Evolutionary conservation across 2,113 vertebrate genomes (phyloP).

Genomic region (Semicossyphus pulcher): DNA sequence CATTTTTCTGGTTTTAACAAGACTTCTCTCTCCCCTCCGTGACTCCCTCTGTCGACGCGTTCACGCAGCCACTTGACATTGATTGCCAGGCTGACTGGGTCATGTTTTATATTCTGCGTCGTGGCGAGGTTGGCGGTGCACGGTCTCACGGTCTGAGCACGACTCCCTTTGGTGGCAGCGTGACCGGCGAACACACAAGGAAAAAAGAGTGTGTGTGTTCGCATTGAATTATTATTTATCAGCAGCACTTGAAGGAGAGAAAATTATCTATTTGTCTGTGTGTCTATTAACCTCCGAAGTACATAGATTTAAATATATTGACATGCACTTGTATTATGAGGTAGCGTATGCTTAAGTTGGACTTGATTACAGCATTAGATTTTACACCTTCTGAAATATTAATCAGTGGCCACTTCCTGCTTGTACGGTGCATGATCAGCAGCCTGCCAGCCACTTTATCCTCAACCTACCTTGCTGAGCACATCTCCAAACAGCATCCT

Average conservation of each 20-base stretch:
- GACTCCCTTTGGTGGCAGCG: constrained; percentile 31
- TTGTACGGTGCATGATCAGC: constrained; percentile 72
- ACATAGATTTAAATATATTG: constrained; percentile 27
- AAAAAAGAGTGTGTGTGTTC: background rate
- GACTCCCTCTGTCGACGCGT: constrained; percentile 26
- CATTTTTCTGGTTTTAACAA: constrained; percentile 2
- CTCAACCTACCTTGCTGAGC: constrained; percentile 62
- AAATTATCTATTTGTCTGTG: constrained; percentile 40
- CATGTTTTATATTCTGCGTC: constrained; percentile 43
- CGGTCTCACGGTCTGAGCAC: constrained; percentile 13
- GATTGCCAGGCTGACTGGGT: constrained; percentile 61
- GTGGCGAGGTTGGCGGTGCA: constrained; percentile 24
- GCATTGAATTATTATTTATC: background rate
- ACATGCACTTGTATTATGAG: constrained; percentile 2
- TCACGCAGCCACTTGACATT: constrained; percentile 56
- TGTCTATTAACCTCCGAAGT: constrained; percentile 35
- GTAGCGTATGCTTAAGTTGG: constrained; percentile 14
- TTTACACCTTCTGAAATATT: constrained; percentile 75
- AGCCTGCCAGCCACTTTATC: constrained; percentile 64
- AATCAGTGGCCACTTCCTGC: constrained; percentile 70
- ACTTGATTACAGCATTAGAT: constrained; percentile 57
- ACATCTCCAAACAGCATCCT: constrained; percentile 64
- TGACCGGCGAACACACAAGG: background rate
- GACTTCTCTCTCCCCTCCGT: constrained; percentile 9
- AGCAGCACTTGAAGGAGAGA: background rate